Base-by-base conservation (phyloP, 2,797 vertebrate species). In the Ceyx erithaca region DNA sequence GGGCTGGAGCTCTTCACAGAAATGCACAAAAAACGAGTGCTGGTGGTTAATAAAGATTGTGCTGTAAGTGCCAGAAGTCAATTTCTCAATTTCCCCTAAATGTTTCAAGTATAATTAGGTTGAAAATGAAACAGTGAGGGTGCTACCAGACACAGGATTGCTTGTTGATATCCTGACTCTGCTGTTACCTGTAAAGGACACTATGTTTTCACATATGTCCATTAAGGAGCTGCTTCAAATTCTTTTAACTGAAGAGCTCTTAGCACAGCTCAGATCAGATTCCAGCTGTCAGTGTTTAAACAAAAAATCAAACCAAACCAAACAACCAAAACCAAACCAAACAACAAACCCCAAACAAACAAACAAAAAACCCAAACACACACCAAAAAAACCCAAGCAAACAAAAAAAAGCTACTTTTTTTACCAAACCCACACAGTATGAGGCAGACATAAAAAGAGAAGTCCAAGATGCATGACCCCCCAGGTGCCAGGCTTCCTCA, bases 21-120 rank as follows among this genome's bases (percentile, higher is more conserved):
- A 94, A 75, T 3, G 25, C 52, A 57, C 2, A 21, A 63, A 84
- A 76, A 76, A 92, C 17, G 57, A n/a, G 73, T 35, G 45, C 61
- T 62, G 89, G 94, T 71, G 46, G 89, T 87, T 87, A 92, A 95
- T 92, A 83, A 95, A 85, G 80, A 89, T 72, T 71, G 62, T 13
- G 72, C 51, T 75, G 82, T 70, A 68, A 77, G 33, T 51, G 71
- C 31, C 66, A 80, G n/a, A 95, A 93, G 49, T 78, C 76, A 87
- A 85, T 61, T 59, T 90, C 85, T 89, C 79, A 21, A 75, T 79
- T 87, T 93, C 72, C 80, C 49, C 59, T 28, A 46, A 59, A 88
- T n/a, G 51, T 84, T 75, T 80, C 84, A 83, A 63, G 23, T 25
- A 45, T 52, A 93, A 95, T 87, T 72, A 37, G 28, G n/a, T 80